Evolutionary conservation across 1,140 invertebrate genomes (phyloP).

Genomic region (Oreohelix idahoensis): DNA sequence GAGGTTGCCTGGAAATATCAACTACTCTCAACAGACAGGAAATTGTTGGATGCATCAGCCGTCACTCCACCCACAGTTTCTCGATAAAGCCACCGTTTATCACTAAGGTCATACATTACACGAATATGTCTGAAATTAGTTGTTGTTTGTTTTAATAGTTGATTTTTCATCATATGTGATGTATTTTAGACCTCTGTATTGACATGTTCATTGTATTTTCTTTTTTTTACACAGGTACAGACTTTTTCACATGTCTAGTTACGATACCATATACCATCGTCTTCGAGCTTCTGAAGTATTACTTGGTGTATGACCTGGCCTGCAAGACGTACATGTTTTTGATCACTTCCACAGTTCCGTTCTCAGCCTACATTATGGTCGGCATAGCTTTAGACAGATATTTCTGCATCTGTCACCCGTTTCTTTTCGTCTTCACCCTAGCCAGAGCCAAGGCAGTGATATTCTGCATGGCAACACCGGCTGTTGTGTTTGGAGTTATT

Average conservation of each 20-base stretch:
- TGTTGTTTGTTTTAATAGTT: too few relatives aligned
- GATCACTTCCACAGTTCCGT: constrained; percentile 61
- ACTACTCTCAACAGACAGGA: too few relatives aligned
- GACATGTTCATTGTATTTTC: background rate
- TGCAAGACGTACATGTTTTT: constrained; percentile 64
- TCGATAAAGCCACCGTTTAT: too few relatives aligned
- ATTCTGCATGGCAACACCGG: constrained; percentile 47
- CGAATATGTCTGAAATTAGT: too few relatives aligned
- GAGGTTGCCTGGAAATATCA: too few relatives aligned
- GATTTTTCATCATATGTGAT: too few relatives aligned
- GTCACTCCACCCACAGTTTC: too few relatives aligned
- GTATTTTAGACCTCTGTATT: too few relatives aligned
- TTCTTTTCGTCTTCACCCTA: constrained; percentile 53
- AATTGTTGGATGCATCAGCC: too few relatives aligned
- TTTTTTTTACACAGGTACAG: constrained; percentile 16
- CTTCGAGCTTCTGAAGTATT: constrained; percentile 48
- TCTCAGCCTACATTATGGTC: constrained; percentile 64
- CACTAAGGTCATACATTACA: too few relatives aligned
- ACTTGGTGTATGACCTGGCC: constrained; percentile 48
- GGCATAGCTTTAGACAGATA: constrained; percentile 66
- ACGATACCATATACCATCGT: constrained; percentile 57
- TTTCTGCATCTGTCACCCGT: constrained; percentile 66
- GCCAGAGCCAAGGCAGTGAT: constrained; percentile 54
- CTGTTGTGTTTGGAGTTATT: constrained; percentile 56
- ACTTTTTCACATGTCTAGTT: constrained; percentile 51